Base-by-base conservation (phyloP, 2,888 invertebrate genomes). In the Hoplodrina ambigua region DNA sequence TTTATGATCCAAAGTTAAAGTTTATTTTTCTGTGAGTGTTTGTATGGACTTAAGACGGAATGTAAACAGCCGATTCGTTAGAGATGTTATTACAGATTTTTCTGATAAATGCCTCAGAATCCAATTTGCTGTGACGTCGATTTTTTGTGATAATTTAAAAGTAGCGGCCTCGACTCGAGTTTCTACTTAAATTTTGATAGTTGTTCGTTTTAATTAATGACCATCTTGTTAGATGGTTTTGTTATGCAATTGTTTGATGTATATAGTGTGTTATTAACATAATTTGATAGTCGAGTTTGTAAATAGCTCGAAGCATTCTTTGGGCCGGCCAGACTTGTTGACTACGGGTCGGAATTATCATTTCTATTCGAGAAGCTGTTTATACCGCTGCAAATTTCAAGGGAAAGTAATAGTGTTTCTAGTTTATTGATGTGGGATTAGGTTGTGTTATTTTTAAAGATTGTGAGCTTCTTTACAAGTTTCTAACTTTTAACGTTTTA, bases 81-180 rank as follows among this genome's bases (percentile, higher is more conserved):
- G 82, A 72, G 85, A 84, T 78, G 85, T 87, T 86, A 88, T 88
- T 86, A 90, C 85, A 86, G 88, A 88, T 89, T 89, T 88, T 83
- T 84, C 80, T 84, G 86, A 87, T 89, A 88, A 89, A 88, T 87
- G 84, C 82, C 80, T 85, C 72, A 84, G 83, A 88, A 88, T 86
- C 89, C 88, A 90, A 91, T 91, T 90, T 89, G 88, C 88, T 88
- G 72, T 83, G 84, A 88, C 86, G 87, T 89, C 86, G 85, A 85
- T 87, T 85, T 88, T 87, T 80, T 69, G 25, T 37, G 87, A 89
- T 89, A 87, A 86, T 86, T 86, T 85, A 82, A 80, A 86, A 85
- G 85, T 80, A 81, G 84, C 77, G 80, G 72, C 65, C 64, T 54
- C 50, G 74, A 74, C 66, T 83, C 78, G 75, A 74, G 69, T 87